These are phyloP conservation scores for Sinodicranocentrus sp. DNA, from an alignment of 2,888 invertebrate species.

Conservation along the genomic window DNA sequence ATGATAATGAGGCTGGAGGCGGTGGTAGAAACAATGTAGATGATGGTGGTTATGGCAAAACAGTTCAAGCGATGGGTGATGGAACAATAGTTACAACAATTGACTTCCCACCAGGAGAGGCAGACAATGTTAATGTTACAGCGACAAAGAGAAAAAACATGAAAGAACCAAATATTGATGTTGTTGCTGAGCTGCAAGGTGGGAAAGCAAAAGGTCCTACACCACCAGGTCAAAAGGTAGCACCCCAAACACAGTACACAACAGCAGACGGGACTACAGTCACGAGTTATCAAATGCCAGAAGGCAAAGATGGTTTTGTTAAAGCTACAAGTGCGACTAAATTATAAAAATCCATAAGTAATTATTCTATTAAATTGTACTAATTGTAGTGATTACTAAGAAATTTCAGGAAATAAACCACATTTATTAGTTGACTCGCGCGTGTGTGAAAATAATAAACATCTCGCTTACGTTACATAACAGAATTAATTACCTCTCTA, in stretches of 20 bases:
- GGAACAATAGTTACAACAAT: constrained; percentile 41
- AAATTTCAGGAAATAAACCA: too few species aligned
- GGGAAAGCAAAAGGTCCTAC: neutral
- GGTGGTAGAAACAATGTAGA: neutral
- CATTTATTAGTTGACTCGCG: too few species aligned
- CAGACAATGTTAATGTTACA: constrained; percentile 7
- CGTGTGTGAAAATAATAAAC: too few species aligned
- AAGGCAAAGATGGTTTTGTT: constrained; percentile 22
- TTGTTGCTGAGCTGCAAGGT: constrained; percentile 19
- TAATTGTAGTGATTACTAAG: too few species aligned
- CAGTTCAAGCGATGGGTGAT: neutral
- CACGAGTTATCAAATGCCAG: constrained; percentile 19
- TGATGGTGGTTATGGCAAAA: neutral
- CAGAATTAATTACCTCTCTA: too few species aligned
- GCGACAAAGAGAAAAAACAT: constrained; percentile 2
- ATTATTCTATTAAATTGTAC: too few species aligned
- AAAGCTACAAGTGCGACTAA: constrained; percentile 10
- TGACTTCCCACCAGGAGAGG: constrained; percentile 42
- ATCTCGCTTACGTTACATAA: too few species aligned
- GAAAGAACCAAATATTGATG: constrained; percentile 21
- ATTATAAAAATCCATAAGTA: neutral
- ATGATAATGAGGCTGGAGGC: neutral
- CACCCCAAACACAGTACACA: neutral
- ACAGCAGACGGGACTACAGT: neutral
- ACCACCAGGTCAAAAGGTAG: constrained; percentile 18